Evolutionary conservation across 2,113 vertebrate genomes (phyloP).

Genomic region (Origma solitaria): DNA sequence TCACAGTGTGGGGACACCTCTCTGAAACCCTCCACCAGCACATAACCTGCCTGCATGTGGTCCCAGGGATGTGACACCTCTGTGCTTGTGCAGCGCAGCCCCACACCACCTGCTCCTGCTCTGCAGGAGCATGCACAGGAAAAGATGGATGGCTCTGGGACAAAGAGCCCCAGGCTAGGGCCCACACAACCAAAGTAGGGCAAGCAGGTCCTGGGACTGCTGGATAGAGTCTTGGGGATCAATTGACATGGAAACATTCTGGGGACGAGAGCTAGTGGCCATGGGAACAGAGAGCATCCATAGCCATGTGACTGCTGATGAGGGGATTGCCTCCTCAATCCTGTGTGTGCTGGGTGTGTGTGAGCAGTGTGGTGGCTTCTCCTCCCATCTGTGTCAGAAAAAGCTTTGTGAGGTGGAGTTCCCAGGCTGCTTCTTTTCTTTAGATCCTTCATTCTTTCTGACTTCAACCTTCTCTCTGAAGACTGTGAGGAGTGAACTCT

Average conservation of each 20-base stretch:
- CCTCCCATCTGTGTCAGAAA: not conserved
- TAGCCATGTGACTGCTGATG: not conserved
- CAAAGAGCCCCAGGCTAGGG: not conserved
- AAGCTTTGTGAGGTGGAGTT: not conserved
- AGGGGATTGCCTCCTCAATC: not conserved
- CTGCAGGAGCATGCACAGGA: not conserved
- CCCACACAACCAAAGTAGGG: not conserved
- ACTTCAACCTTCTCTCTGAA: not conserved
- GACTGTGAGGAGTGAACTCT: not conserved
- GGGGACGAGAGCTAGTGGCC: not conserved
- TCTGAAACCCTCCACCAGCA: not conserved
- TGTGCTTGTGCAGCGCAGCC: not conserved
- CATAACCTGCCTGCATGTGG: not conserved
- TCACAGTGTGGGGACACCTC: rapidly evolving
- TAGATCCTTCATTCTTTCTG: not conserved
- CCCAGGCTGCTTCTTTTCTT: not conserved
- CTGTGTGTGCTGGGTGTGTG: not conserved
- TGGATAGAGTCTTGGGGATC: not conserved
- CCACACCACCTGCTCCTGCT: not conserved
- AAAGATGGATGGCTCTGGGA: not conserved
- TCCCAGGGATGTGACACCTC: not conserved
- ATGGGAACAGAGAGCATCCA: not conserved
- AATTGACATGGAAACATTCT: slow-evolving; percentile 61
- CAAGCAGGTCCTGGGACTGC: not conserved
- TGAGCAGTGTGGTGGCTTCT: not conserved